Conservation (phyloP, 2,888 invertebrate species). For the Pinctada fucata region DNA sequence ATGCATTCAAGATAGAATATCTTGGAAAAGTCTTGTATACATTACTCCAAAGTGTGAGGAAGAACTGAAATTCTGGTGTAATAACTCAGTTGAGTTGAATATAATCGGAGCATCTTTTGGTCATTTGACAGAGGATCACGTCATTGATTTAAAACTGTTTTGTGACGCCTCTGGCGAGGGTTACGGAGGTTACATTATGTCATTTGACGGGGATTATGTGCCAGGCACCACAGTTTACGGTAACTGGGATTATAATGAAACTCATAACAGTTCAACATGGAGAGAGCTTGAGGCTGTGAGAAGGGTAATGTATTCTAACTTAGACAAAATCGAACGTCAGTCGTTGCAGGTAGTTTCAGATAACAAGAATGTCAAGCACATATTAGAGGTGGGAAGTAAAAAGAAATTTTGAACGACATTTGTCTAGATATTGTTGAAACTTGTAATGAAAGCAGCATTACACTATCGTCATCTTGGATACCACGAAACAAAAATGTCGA, state of each 20-base stretch:
- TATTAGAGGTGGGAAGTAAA: constrained; percentile 27
- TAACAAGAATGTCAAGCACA: constrained; percentile 27
- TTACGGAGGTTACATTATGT: constrained; percentile 8
- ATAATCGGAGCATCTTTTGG: background rate
- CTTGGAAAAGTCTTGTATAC: constrained; percentile 4
- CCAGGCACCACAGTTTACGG: constrained; percentile 1
- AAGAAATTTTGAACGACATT: constrained; percentile 16
- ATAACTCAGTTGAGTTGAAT: background rate
- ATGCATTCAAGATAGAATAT: background rate
- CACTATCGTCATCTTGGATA: constrained; percentile 18
- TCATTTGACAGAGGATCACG: background rate
- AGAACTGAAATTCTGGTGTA: constrained; percentile 11
- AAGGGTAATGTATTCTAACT: background rate
- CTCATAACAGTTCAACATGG: constrained; percentile 5
- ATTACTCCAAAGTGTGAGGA: background rate
- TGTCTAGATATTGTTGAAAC: background rate
- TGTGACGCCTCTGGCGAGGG: constrained; percentile 33
- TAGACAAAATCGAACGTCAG: background rate
- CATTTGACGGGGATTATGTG: background rate
- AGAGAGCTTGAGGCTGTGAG: constrained; percentile 25
- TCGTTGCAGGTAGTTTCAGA: constrained; percentile 18
- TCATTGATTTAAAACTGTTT: constrained; percentile 9
- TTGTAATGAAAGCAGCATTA: background rate
- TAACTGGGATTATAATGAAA: constrained; percentile 10
- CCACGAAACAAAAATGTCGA: constrained; percentile 18